Evolutionary conservation across 2,888 invertebrate species (phyloP), one percentile per base, ranked within the genome.

Genomic region (Stenotaenia linearis): DNA sequence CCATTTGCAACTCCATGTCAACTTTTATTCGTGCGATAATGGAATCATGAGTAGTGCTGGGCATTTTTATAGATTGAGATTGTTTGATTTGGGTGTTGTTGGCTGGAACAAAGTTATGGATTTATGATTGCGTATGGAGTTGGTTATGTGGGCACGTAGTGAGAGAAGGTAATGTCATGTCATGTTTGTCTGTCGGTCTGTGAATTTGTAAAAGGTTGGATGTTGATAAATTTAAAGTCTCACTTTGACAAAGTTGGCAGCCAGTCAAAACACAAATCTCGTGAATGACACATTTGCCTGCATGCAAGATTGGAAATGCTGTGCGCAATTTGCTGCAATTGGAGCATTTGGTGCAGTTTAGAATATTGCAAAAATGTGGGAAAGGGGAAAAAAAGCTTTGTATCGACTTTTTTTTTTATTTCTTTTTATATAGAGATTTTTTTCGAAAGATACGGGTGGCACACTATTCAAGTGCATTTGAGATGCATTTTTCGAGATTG

Each of bases 171-270:
- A 61, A 61, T 61, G 61, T 25, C 61, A 28, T 61, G 61, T 61
- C 61, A 25, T 61, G 61, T 61, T 61, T 61, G 61, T 61, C 61
- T 61, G 61, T 61, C 61, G 61, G 61, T 61, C 15, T 61, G 61
- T 61, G 61, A 61, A 61, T 61, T 61, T 61, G 61, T 61, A 61
- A 61, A 61, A 61, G 61, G 61, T 45, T 61, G 61, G 61, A 61
- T 61, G 61, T 61, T 61, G 61, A 61, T 61, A 61, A 61, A 61
- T 61, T 61, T 61, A 61, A 61, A 61, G 61, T 61, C 61, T 25
- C 25, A 61, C 61, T 61, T 32, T 28, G 61, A 61, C 61, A 61
- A 61, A 61, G 61, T 61, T 61, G 61, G 61, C 61, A 61, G 25
- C 61, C 15, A 25, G 61, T 61, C 61, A 61, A 61, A 61, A 61